Evolutionary conservation across 2,113 vertebrate species (phyloP).

Genomic region (Ursus arctos): DNA sequence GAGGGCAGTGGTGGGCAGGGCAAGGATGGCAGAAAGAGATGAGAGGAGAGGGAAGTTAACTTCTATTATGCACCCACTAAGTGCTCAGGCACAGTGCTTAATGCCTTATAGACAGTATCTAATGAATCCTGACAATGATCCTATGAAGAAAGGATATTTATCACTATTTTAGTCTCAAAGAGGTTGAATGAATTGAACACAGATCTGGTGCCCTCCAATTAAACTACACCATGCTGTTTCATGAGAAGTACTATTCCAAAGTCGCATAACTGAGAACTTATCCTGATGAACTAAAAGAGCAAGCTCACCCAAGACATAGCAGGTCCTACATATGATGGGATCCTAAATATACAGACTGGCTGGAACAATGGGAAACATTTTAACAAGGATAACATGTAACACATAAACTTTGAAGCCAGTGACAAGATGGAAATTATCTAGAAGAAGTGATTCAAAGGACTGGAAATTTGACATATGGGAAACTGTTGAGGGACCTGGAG

Average conservation of each 20-base stretch:
- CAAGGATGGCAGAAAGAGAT: neutral
- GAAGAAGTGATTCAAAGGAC: conserved; percentile 41
- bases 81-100: neutral
- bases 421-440: conserved; percentile 54
- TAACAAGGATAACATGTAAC: conserved; percentile 48
- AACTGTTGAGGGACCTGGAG: conserved; percentile 22
- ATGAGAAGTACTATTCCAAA: conserved; percentile 26
- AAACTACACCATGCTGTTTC: neutral
- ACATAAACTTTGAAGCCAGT: conserved; percentile 47
- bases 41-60: neutral
- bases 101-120: conserved; percentile 10
- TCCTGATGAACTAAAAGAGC: conserved; percentile 28
- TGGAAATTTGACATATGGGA: conserved; percentile 20
- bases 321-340: neutral
- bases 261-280: neutral
- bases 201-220: conserved; percentile 1
- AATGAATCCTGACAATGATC: conserved; percentile 7
- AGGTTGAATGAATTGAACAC: conserved; percentile 42
- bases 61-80: conserved; percentile 18
- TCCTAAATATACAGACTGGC: neutral
- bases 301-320: neutral
- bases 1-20: conserved; percentile 73
- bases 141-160: neutral
- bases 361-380: conserved; percentile 51
- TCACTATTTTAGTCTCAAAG: conserved; percentile 8